Evolutionary conservation across 2,113 vertebrate species (phyloP).

Genomic region (Odocoileus virginianus): DNA sequence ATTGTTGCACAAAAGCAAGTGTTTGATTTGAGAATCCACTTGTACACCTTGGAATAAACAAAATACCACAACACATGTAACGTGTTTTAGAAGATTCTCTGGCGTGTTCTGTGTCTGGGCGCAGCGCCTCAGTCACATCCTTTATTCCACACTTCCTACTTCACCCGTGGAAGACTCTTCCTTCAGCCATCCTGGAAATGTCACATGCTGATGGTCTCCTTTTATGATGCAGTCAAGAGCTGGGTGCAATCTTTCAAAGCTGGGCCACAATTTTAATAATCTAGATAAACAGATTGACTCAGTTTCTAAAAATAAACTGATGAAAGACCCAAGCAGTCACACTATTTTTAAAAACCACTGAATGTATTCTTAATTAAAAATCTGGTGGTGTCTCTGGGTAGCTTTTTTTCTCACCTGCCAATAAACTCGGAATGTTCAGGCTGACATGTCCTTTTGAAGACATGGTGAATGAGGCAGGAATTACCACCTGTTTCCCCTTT

Average conservation of each 20-base stretch:
- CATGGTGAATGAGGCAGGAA: slow-evolving; percentile 77
- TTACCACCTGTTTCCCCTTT: slow-evolving; percentile 75
- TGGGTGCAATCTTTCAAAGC: neutral
- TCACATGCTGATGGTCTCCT: neutral
- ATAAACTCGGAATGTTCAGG: slow-evolving; percentile 62
- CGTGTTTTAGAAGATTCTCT: fast-evolving
- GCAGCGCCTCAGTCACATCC: neutral
- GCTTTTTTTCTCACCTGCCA: slow-evolving; percentile 69
- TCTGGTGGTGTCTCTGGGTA: slow-evolving; percentile 32
- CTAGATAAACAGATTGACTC: neutral
- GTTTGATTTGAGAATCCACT: neutral
- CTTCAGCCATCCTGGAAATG: neutral
- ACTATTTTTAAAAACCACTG: neutral
- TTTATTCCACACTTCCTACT: neutral
- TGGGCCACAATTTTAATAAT: neutral
- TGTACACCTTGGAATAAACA: neutral
- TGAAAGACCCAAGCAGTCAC: neutral
- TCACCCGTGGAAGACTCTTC: neutral
- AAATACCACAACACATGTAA: neutral
- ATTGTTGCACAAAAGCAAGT: neutral
- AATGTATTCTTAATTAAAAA: slow-evolving; percentile 45
- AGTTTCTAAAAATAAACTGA: slow-evolving; percentile 14
- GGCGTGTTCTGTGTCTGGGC: neutral
- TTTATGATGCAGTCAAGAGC: neutral
- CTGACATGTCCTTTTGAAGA: slow-evolving; percentile 75